Evolutionary conservation across 2,113 vertebrate genomes (phyloP), one percentile per base, ranked within the genome.

Genomic region (Scortum barcoo): DNA sequence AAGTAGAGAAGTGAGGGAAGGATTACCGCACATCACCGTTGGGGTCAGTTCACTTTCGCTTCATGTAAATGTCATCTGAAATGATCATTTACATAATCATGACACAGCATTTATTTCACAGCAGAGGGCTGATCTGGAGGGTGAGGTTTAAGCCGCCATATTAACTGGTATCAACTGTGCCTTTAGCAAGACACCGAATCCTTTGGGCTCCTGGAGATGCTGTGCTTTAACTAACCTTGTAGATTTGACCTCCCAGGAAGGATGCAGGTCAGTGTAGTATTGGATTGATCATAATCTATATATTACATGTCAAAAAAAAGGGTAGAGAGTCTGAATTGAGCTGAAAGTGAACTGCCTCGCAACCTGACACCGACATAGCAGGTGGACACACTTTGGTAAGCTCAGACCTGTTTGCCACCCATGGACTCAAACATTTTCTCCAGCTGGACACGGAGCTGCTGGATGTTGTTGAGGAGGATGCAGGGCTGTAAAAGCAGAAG

Each of bases 351-450:
- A 85, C 40, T 86, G 54, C 26, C 63, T 26, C 76, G 48, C 62
- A 76, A 53, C 14, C 33, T 17, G 1, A 65, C n/a, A 68, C 58
- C 76, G 24, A 63, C 65, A 80, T 4, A 44, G 40, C 7, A 46
- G 28, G 26, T 30, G 77, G 14, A 78, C 4, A 61, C 24, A 66
- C 3, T 12, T 8, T 14, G 6, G 36, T 28, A 46, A 36, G 38
- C 16, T 89, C 92, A 89, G 44, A 99, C 98, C 97, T 99, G 97
- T 92, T 99, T 99, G 36, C 98, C 98, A 58, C 98, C 98, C 98
- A 99, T 99, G 50, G 98, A 97, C 93, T 99, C 97, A 88, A 99
- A 99, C 97, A 99, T 99, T 92, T 99, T 99, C 94, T 99, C 98
- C 85, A 99, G 96, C 75, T 98, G 98, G 60, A 99, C 97, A 24